Evolutionary conservation across 2,888 invertebrate species (phyloP).

Genomic region (Thereva nobilitata): DNA sequence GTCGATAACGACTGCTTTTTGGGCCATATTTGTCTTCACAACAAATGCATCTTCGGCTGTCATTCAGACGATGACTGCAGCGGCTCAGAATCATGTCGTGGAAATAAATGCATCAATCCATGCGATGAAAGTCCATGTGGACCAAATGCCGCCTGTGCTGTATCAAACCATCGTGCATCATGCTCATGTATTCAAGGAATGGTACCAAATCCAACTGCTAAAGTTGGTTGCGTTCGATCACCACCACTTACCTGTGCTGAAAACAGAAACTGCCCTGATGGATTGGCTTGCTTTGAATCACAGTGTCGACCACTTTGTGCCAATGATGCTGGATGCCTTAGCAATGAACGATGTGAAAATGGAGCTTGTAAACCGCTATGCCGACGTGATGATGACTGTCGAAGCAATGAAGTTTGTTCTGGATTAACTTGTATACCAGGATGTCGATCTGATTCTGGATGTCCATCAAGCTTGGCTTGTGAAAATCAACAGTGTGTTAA

Average conservation of each 20-base stretch:
- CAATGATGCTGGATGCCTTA: constrained; percentile 73
- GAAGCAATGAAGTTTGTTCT: constrained; percentile 84
- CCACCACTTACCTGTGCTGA: constrained; percentile 75
- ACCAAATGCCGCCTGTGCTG: constrained; percentile 80
- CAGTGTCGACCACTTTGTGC: constrained; percentile 80
- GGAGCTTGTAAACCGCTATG: constrained; percentile 85
- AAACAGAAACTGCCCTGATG: constrained; percentile 74
- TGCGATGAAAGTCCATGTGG: constrained; percentile 79
- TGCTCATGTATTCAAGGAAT: constrained; percentile 79
- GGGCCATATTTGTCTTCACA: constrained; percentile 85
- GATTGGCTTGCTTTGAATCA: constrained; percentile 73
- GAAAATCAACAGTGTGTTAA: constrained; percentile 77
- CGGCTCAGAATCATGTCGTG: constrained; percentile 78
- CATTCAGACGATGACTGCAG: constrained; percentile 86
- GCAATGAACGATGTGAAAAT: constrained; percentile 70
- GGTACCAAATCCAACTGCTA: constrained; percentile 86
- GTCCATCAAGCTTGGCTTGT: constrained; percentile 73
- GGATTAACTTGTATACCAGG: constrained; percentile 78
- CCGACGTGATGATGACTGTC: constrained; percentile 82
- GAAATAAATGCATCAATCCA: constrained; percentile 79
- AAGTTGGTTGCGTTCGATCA: constrained; percentile 82
- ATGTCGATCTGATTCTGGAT: constrained; percentile 79
- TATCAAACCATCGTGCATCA: constrained; percentile 77
- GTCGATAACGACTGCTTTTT: constrained; percentile 91
- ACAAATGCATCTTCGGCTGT: constrained; percentile 85